phyloP scores from a whole-genome alignment of 2,888 invertebrate species.

The Sialis fuliginosa region DNA sequence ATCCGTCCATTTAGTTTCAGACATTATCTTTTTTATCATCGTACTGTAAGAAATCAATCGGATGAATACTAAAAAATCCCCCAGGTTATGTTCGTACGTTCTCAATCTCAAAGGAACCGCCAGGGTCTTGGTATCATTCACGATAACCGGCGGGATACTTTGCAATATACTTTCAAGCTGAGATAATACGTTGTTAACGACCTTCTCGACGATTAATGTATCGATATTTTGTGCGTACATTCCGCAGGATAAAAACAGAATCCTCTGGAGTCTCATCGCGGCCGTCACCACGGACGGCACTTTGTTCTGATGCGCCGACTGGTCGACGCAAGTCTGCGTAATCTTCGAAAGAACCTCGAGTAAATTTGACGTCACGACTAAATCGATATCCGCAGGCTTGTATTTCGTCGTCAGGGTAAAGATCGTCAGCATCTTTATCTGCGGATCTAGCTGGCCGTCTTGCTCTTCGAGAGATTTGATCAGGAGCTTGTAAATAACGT shows the following conservation, averaged over 20 bases:
- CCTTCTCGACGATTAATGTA: conserved; percentile 26
- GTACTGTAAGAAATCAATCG: conserved; percentile 29
- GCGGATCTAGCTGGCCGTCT: conserved; percentile 19
- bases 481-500: conserved; percentile 31
- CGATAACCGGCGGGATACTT: conserved; percentile 3
- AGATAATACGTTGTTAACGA: conserved; percentile 31
- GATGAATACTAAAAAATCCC: conserved; percentile 35
- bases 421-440: conserved; percentile 29
- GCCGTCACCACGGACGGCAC: conserved; percentile 23
- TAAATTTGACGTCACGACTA: conserved; percentile 34
- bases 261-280: conserved; percentile 33
- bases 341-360: conserved; percentile 25
- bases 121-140: conserved; percentile 1
- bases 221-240: conserved; percentile 31
- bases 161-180: conserved; percentile 23
- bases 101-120: conserved; percentile 10
- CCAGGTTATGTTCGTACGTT: conserved; percentile 26
- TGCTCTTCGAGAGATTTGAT: conserved; percentile 26
- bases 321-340: conserved; percentile 10
- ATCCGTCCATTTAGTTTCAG: conserved; percentile 31
- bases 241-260: conserved; percentile 34
- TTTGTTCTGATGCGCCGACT: conserved; percentile 7
- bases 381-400: conserved; percentile 33
- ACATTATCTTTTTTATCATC: conserved; percentile 27
- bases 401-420: conserved; percentile 37